Percentiles rank a stretch among this genome's conserved stretches.
Conservation (phyloP, 1,140 invertebrate genomes). For the Drosophila mojavensis region DNA sequence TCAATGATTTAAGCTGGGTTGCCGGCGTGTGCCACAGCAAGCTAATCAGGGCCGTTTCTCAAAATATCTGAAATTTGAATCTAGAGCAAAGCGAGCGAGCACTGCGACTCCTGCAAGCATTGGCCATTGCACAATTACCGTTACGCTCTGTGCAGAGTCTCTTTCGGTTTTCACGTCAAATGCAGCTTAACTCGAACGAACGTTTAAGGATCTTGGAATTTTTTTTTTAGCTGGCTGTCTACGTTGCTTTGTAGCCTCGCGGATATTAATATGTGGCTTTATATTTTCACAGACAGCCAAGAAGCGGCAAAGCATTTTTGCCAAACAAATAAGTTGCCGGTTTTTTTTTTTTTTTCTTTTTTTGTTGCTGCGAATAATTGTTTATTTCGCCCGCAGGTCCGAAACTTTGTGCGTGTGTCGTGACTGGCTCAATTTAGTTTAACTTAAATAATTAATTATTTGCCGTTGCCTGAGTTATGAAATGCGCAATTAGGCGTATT, state of each 20-base stretch:
- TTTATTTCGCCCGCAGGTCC: slow-evolving; percentile 29
- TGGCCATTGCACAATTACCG: slow-evolving; percentile 56
- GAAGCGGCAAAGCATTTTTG: neutral
- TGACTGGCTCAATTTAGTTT: slow-evolving; percentile 75
- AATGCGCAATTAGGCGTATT: slow-evolving; percentile 80
- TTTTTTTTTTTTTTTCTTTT: slow-evolving; percentile 40
- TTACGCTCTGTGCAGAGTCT: slow-evolving; percentile 23
- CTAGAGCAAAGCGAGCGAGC: neutral
- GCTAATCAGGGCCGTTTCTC: slow-evolving; percentile 58
- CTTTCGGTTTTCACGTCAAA: slow-evolving; percentile 35
- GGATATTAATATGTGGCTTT: neutral
- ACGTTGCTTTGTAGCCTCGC: slow-evolving; percentile 4
- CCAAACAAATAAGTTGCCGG: slow-evolving; percentile 14
- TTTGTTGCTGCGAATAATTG: slow-evolving; percentile 44
- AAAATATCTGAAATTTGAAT: slow-evolving; percentile 37
- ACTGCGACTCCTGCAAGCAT: neutral
- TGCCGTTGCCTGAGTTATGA: slow-evolving; percentile 79
- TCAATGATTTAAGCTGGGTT: slow-evolving; percentile 60
- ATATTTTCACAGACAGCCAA: neutral
- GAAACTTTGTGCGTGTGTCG: slow-evolving; percentile 58
- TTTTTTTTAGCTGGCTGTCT: neutral
- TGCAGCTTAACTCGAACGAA: too few species aligned
- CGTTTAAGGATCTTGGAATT: slow-evolving; percentile 14
- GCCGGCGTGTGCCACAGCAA: slow-evolving; percentile 17
- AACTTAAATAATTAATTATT: slow-evolving; percentile 80